Percentiles rank a stretch among this genome's conserved stretches.
Evolutionary conservation across 2,113 vertebrate species (phyloP).

Genomic region (Pollachius pollachius): DNA sequence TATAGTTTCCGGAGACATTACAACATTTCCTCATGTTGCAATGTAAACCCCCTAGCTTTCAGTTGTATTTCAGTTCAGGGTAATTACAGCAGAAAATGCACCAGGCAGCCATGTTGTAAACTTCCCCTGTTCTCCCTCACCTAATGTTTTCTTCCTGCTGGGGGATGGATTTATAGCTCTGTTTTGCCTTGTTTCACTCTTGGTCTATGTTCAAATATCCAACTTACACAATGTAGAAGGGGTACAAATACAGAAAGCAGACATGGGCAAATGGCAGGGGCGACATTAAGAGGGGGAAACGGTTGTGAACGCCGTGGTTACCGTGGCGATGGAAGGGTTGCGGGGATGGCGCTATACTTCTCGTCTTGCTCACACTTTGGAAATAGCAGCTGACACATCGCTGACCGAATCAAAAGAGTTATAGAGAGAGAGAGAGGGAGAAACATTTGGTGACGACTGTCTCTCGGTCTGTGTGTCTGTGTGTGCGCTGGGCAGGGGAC

Average conservation of each 20-base stretch:
- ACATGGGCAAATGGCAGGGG: neutral
- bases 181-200: neutral
- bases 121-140: too few species aligned
- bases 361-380: conserved; percentile 17
- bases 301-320: neutral
- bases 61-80: too few species aligned
- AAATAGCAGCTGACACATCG: conserved; percentile 22
- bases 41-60: too few species aligned
- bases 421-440: neutral
- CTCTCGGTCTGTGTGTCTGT: too few species aligned
- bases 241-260: neutral
- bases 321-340: neutral
- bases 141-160: too few species aligned
- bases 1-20: too few species aligned
- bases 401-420: neutral
- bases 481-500: conserved; percentile 14
- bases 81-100: too few species aligned
- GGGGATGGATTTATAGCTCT: neutral
- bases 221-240: neutral
- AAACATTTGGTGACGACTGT: neutral
- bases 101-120: too few species aligned
- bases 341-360: neutral
- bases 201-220: conserved; percentile 1
- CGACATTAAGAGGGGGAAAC: neutral
- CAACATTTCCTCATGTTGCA: too few species aligned